Percentiles rank a stretch among this genome's conserved stretches.
Evolutionary conservation across 37 sponge, comb jelly and placozoan genomes (phyloP).

Genomic region (Corticium candelabrum): DNA sequence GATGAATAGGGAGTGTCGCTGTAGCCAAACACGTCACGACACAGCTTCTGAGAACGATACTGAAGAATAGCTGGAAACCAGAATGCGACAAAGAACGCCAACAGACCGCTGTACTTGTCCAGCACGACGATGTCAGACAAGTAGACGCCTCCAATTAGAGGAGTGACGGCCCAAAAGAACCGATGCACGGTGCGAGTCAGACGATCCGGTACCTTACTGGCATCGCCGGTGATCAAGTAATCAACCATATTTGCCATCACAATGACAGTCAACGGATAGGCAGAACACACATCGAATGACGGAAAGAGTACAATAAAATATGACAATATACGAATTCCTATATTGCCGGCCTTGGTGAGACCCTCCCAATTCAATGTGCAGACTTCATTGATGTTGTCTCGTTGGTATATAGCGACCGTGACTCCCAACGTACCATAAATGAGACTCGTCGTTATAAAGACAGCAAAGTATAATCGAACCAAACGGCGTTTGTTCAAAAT

Average conservation of each 20-base stretch:
- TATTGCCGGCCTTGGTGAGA: background rate
- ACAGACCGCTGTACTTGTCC: constrained; percentile 11
- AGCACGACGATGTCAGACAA: background rate
- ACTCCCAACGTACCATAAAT: constrained; percentile 65
- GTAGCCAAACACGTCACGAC: constrained; percentile 31
- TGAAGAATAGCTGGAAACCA: constrained; percentile 66
- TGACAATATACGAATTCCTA: constrained; percentile 42
- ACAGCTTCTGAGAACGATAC: constrained; percentile 46
- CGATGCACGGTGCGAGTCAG: background rate
- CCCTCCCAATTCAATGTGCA: constrained; percentile 65
- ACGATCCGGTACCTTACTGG: background rate
- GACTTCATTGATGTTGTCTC: constrained; percentile 40
- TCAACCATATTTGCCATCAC: constrained; percentile 64
- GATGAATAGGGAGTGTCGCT: background rate
- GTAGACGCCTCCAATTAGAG: background rate
- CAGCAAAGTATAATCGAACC: constrained; percentile 22
- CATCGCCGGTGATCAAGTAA: constrained; percentile 35
- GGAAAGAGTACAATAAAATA: constrained; percentile 85
- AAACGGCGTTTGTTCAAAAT: constrained; percentile 16
- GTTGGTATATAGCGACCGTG: constrained; percentile 54
- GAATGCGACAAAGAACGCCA: constrained; percentile 63
- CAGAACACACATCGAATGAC: constrained; percentile 76
- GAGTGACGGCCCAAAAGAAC: background rate
- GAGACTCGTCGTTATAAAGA: constrained; percentile 33
- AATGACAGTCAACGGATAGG: constrained; percentile 65